These are phyloP conservation scores for Orchestia grillus DNA, from an alignment of 1,140 invertebrate genomes.

Conservation along the genomic window DNA sequence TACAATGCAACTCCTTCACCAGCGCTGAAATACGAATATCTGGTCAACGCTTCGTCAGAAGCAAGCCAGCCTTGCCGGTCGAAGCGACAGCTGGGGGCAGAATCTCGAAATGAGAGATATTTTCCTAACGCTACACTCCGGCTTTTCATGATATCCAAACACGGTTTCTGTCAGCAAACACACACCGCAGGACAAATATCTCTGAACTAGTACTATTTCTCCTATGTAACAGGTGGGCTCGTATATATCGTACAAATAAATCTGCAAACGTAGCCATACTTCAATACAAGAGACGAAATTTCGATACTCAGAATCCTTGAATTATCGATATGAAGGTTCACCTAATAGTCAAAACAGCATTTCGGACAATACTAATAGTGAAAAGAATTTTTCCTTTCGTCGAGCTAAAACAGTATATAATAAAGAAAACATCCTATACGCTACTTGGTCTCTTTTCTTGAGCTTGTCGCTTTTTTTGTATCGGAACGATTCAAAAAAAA, in stretches of 20 bases:
- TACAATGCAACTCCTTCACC: not conserved
- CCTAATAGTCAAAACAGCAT: not conserved
- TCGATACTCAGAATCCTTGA: not conserved
- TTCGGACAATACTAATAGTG: not conserved
- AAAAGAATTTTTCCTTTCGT: not conserved
- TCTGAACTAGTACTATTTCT: too few species aligned
- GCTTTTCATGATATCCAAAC: too few species aligned
- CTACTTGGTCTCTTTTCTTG: slow-evolving; percentile 7
- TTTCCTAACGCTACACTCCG: too few species aligned
- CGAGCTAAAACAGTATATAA: not conserved
- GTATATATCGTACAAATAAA: not conserved
- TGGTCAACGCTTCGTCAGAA: too few species aligned
- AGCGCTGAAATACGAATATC: not conserved
- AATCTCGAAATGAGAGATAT: too few species aligned
- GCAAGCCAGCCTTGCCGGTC: too few species aligned
- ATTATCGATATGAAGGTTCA: not conserved
- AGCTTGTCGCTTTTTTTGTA: not conserved
- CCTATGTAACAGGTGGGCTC: too few species aligned
- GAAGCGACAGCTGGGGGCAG: too few species aligned
- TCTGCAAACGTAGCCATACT: not conserved
- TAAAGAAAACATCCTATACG: not conserved
- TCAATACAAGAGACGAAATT: not conserved
- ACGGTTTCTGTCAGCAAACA: too few species aligned
- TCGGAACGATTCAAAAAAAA: not conserved
- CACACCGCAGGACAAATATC: not conserved